Conservation (phyloP, 2,797 vertebrate species). For the Chaunax sp. region DNA sequence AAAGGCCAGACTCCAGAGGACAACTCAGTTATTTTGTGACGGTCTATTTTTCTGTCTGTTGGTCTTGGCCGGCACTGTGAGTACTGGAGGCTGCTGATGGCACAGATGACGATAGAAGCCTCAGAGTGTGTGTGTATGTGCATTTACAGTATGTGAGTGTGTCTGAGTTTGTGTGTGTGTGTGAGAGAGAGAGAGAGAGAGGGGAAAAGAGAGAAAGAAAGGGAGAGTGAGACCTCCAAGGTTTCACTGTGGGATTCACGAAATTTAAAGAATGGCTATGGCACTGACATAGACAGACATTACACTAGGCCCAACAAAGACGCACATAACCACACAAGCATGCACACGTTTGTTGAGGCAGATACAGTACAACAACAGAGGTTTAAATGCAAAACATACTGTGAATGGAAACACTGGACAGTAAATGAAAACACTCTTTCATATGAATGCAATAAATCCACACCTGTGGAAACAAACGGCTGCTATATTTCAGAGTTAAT, state of each 20-base stretch:
- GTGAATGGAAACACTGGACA: slow-evolving; percentile 34
- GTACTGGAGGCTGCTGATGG: slow-evolving; percentile 58
- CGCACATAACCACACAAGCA: slow-evolving; percentile 17
- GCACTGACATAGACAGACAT: slow-evolving; percentile 35
- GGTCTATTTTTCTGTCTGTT: slow-evolving; percentile 76
- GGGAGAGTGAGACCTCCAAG: slow-evolving; percentile 34
- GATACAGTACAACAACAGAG: slow-evolving; percentile 22
- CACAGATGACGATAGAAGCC: slow-evolving; percentile 57
- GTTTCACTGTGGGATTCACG: slow-evolving; percentile 43
- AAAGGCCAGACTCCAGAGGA: slow-evolving; percentile 60
- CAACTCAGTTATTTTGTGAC: slow-evolving; percentile 68
- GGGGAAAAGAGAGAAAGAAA: slow-evolving; percentile 2
- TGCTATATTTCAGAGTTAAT: slow-evolving; percentile 27
- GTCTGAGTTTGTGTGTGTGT: slow-evolving; percentile 22
- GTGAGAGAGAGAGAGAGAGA: slow-evolving; percentile 11
- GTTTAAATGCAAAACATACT: slow-evolving; percentile 12
- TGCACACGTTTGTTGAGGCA: background rate
- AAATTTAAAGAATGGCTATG: slow-evolving; percentile 48
- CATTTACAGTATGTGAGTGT: slow-evolving; percentile 28
- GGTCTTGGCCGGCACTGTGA: slow-evolving; percentile 67
- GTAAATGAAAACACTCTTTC: slow-evolving; percentile 44
- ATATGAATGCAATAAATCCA: slow-evolving; percentile 43
- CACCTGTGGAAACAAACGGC: slow-evolving; percentile 25
- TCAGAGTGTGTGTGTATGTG: slow-evolving; percentile 38
- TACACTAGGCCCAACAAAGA: slow-evolving; percentile 22